Base-by-base conservation (phyloP, 2,888 invertebrate species). In the Caenorhabditis angaria region DNA sequence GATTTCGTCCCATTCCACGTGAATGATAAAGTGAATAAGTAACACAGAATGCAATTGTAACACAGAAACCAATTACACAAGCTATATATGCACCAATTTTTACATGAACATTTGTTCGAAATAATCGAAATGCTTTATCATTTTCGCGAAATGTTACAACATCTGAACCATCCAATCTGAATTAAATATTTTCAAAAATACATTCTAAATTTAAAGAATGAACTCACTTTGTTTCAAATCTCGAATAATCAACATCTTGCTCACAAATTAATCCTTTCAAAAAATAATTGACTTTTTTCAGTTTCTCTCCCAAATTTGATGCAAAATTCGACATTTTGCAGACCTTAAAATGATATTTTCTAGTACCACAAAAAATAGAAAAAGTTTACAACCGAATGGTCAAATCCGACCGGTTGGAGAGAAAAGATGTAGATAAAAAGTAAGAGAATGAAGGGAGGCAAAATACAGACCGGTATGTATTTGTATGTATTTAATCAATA, bases 81-180 rank as follows among this genome's bases (percentile, higher is more conserved):
- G 72, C 72, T 50, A 73, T 73, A 53, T 73, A 73, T 18, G 72
- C 61, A 5, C 72, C 72, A 25, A 68, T 77, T 61, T 81, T 81
- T 22, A 79, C 79, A 62, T 79, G 81, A 48, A 80, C 78, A 65
- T 80, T 80, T 3, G 81, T 77, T 2, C 77, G 70, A 24, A 81
- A 81, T n/a, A 81, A 55, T 8, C 81, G 65, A 32, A 81, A 81
- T 2, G 65, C 73, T 22, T 75, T 72, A 59, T 81, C 81, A 35
- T 81, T 81, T 55, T 81, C 81, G 10, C 79, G 72, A 56, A 81
- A 81, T 5, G 76, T 81, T 5, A 76, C 71, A 8, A 81, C 75
- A 48, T 81, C 81, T 1, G 76, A 73, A 3, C 68, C 68, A 55
- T 78, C 80, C 18, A 76, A 50, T 70, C 78, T 80, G 66, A 29